Evolutionary conservation across 2,888 invertebrate species (phyloP), one percentile per base, ranked within the genome.

Genomic region (Catocala nupta): DNA sequence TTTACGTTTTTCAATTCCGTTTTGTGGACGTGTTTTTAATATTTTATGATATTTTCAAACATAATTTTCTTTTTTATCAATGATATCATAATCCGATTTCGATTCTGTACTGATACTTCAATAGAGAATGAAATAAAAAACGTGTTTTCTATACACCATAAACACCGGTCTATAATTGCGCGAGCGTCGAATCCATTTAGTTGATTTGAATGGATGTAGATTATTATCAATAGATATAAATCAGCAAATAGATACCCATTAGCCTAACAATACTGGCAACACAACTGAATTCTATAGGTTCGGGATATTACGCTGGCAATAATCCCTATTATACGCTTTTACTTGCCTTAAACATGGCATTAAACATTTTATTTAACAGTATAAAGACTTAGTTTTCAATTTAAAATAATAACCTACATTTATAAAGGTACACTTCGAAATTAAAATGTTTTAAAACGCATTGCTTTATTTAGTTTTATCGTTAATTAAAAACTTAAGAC

Each of bases 391-490:
- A 72, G 75, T 78, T 80, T 81, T 81, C 74, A 77, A 81, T 80
- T 77, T 77, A 77, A 81, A 85, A 83, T 84, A 83, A 84, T 81
- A 84, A 81, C 81, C 82, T 81, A 83, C 83, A 82, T 85, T 85
- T 81, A 88, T 78, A 88, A 90, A 88, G 83, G 88, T 89, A 87
- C 88, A 88, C 86, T 89, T 90, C 86, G 84, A 87, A 90, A 91
- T 91, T 90, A 91, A 91, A 90, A 91, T 90, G 89, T 91, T 90
- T 85, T 82, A 85, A 85, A 84, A 83, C 75, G 70, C 77, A 80
- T 77, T 73, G 68, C 76, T 60, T 63, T 64, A 58, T 71, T 72
- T 57, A 45, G 25, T 60, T 69, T 68, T 77, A 63, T 70, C 33
- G 48, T 36, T 56, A 49, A 52, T 59, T 70, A 55, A 59, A 54